Evolutionary conservation across 2,113 vertebrate species (phyloP), one percentile per base, ranked within the genome.

Genomic region (Rhinopomastus cyanomelas): DNA sequence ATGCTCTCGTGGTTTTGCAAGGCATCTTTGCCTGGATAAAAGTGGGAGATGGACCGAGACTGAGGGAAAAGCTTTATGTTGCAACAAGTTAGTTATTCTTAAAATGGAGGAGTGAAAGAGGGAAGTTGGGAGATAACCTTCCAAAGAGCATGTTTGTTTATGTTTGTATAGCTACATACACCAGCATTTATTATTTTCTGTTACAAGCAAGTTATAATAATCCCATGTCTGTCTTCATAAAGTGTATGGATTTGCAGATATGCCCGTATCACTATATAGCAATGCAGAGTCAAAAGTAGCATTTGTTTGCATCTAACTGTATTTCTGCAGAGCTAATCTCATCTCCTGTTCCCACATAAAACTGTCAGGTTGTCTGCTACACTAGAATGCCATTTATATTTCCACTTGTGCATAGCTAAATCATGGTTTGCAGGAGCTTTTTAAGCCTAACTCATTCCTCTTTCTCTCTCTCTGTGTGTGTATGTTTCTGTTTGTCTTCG

Each of bases 271-370:
- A 66, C 66, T 92, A 89, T 69, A 71, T 29, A 85, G 61, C 67
- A 57, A 42, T 69, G 69, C 42, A 36, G 44, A 72, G 62, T 48
- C 11, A 2, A n/a, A n/a, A 62, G 57, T 86, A 69, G 51, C 68
- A 76, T 62, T 92, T 76, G 25, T 91, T 85, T 91, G 68, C 51
- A 57, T 72, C 65, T 75, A 22, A 32, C 56, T 68, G 16, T 72
- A n/a, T 92, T 93, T 87, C 62, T 85, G 72, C 69, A 81, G 65
- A 71, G 44, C 46, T 92, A 48, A 82, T 80, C 82, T 90, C 87
- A 72, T 77, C 84, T 90, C 46, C 49, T 46, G 57, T 42, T 59
- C 89, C 72, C 53, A 78, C 77, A 77, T 66, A 81, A 92, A 92
- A 55, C 67, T 88, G 82, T 67, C 84, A 89, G 55, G 8, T 51